phyloP scores from a whole-genome alignment of 2,797 vertebrate species.

The Chanos chanos region DNA sequence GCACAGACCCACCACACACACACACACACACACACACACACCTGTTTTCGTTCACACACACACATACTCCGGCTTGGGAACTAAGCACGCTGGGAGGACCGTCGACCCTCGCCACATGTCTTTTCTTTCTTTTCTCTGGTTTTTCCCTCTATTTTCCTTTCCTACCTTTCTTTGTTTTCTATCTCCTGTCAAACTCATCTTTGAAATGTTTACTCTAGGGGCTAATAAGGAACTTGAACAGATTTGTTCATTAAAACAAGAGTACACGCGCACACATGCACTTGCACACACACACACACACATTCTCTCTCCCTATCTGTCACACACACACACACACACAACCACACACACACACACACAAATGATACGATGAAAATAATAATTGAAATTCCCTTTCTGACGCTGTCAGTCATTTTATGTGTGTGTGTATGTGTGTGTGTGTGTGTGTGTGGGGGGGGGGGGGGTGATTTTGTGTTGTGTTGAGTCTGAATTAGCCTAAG shows the following conservation, averaged over 20 bases:
- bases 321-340: too few species aligned
- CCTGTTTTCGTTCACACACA: constrained; percentile 84
- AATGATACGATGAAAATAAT: constrained; percentile 67
- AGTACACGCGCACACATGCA: not conserved
- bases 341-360: constrained; percentile 50
- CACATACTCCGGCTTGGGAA: constrained; percentile 63
- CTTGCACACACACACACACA: too few species aligned
- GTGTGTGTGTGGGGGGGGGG: not conserved
- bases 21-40: constrained; percentile 76
- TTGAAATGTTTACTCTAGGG: constrained; percentile 58
- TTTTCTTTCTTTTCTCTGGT: constrained; percentile 64
- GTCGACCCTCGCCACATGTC: constrained; percentile 54
- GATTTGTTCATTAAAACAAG: constrained; percentile 62
- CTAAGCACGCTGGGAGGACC: constrained; percentile 71
- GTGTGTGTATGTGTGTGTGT: too few species aligned
- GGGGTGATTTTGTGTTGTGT: constrained; percentile 67
- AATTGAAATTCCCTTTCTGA: constrained; percentile 68
- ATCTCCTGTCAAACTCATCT: constrained; percentile 58
- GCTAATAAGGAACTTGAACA: constrained; percentile 55
- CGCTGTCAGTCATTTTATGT: constrained; percentile 59
- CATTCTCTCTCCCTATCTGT: too few species aligned
- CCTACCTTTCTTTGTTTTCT: constrained; percentile 33
- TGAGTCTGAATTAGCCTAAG: constrained; percentile 79
- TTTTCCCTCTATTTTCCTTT: constrained; percentile 32
- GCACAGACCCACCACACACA: constrained; percentile 81